Base-by-base conservation (phyloP, 2,888 invertebrate species). In the Papilio gigon region DNA sequence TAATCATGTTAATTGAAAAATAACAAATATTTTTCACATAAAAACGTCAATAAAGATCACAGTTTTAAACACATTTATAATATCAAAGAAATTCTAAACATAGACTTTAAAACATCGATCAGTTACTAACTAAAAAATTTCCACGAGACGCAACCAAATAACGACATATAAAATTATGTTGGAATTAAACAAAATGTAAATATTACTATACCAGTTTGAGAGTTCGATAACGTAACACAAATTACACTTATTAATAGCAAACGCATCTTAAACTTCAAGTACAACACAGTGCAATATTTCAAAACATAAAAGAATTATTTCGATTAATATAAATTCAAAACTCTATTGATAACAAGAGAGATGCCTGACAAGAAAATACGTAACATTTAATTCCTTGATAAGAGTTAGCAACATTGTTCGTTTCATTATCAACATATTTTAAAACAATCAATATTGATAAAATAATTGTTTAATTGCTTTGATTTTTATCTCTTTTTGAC, bases 171-270 rank as follows among this genome's bases (percentile, higher is more conserved):
- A n/a, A n/a, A n/a, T n/a, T n/a, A n/a, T n/a, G n/a, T n/a, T n/a
- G n/a, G n/a, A n/a, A n/a, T n/a, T n/a, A n/a, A 58, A 65, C 14
- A 42, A 56, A 42, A 33, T 37, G 17, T 58, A 14, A 65, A 14
- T n/a, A 37, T 27, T 17, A 53, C 53, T 56, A 4, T 61, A 67
- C 66, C 66, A 4, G 50, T 22, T n/a, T 50, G 60, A 8, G 40
- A 2, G 3, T 5, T 27, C 12, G 35, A 14, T 2, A 56, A 40
- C 27, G 33, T 50, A 14, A 67, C 37, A 50, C 50, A 60, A 50
- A 67, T 37, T 27, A 67, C 4, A 22, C 8, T 27, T 12, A 56
- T 27, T 20, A 56, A 61, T 12, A 67, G 5, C 11, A 58, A 14
- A 1, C 37, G n/a, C 60, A 67, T 67, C 6, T 33, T 14, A 0